Conservation (phyloP, 2,888 invertebrate genomes). For the Chymomyza procnemis region DNA sequence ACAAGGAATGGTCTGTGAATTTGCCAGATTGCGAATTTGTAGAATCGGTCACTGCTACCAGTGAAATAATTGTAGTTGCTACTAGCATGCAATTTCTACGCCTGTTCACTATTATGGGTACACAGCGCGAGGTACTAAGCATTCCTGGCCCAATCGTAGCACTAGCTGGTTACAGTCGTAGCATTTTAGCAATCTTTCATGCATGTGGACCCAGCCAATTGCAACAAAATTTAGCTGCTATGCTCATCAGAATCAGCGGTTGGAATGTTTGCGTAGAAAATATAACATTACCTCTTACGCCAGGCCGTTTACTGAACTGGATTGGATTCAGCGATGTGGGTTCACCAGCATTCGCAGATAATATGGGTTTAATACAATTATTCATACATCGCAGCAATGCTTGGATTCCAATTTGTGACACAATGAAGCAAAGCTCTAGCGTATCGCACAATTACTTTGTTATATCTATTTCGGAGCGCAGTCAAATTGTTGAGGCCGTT, state of each 20-base stretch:
- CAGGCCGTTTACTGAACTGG: constrained; percentile 85
- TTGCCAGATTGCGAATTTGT: constrained; percentile 90
- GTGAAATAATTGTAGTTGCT: constrained; percentile 87
- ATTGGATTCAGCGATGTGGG: constrained; percentile 89
- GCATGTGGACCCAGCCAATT: constrained; percentile 79
- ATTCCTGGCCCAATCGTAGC: constrained; percentile 87
- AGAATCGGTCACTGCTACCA: constrained; percentile 83
- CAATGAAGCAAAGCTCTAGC: constrained; percentile 84
- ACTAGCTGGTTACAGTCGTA: constrained; percentile 82
- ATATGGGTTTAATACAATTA: constrained; percentile 86
- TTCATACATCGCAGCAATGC: constrained; percentile 84
- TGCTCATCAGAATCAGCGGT: constrained; percentile 80
- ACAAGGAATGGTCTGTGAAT: constrained; percentile 91
- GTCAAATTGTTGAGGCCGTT: constrained; percentile 88
- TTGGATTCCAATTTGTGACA: constrained; percentile 91
- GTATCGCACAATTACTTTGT: constrained; percentile 87
- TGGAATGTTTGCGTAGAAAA: constrained; percentile 79
- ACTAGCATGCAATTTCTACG: constrained; percentile 87
- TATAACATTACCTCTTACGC: constrained; percentile 83
- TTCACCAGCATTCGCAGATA: constrained; percentile 88
- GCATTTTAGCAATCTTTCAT: constrained; percentile 85
- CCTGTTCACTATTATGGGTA: constrained; percentile 91
- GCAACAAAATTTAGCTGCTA: constrained; percentile 81
- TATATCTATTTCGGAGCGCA: constrained; percentile 87
- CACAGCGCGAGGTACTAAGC: constrained; percentile 87